Evolutionary conservation across 2,113 vertebrate genomes (phyloP).

Genomic region (Epinephelus lanceolatus): DNA sequence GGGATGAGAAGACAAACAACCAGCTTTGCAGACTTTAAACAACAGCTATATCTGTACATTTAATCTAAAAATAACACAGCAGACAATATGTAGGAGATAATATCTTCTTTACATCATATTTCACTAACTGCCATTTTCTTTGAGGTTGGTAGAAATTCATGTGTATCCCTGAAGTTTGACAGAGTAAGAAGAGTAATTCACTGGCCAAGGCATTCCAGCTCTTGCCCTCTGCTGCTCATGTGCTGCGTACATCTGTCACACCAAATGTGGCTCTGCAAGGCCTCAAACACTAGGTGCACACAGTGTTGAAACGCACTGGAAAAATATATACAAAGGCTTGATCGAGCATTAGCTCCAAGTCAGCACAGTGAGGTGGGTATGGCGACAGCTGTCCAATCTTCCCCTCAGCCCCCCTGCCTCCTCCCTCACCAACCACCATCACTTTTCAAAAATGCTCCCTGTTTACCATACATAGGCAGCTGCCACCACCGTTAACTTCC

Average conservation of each 20-base stretch:
- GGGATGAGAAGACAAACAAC: constrained; percentile 49
- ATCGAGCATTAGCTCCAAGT: constrained; percentile 78
- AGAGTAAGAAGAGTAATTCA: constrained; percentile 35
- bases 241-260: constrained; percentile 74
- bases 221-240: constrained; percentile 67
- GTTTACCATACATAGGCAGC: constrained; percentile 85
- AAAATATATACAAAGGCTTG: constrained; percentile 81
- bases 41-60: not conserved
- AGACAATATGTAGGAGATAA: not conserved
- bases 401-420: constrained; percentile 27
- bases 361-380: constrained; percentile 79
- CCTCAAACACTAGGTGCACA: constrained; percentile 73
- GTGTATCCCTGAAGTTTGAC: constrained; percentile 47
- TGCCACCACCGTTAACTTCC: constrained; percentile 84
- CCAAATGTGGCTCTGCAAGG: constrained; percentile 70
- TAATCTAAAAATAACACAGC: not conserved
- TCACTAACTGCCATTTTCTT: not conserved
- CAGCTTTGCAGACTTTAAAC: constrained; percentile 19
- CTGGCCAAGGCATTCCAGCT: constrained; percentile 52
- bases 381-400: constrained; percentile 77
- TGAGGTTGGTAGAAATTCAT: constrained; percentile 36
- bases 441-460: constrained; percentile 81
- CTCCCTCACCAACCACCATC: constrained; percentile 68
- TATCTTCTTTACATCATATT: not conserved
- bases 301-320: constrained; percentile 72